Evolutionary conservation across 2,113 vertebrate species (phyloP).

Genomic region (Trochalopteron elliotii): DNA sequence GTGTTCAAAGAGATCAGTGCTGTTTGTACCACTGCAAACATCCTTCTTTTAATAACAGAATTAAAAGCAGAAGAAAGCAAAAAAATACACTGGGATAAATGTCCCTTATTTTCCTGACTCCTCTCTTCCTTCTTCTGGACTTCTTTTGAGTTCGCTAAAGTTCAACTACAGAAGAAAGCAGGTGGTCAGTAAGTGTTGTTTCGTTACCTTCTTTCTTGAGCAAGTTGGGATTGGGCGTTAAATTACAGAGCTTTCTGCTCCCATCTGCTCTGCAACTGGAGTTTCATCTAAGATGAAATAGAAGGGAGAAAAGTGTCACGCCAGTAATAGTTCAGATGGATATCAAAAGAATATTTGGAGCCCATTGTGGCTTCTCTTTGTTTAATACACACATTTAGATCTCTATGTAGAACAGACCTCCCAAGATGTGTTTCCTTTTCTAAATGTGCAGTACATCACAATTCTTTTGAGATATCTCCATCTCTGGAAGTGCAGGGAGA

Average conservation of each 20-base stretch:
- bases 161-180: background rate
- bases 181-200: background rate
- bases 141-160: background rate
- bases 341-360: background rate
- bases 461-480: background rate
- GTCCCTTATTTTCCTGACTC: background rate
- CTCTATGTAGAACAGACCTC: background rate
- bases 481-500: background rate
- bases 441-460: background rate
- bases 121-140: background rate
- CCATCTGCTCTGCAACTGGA: background rate
- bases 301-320: fast-evolving
- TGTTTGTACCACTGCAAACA: background rate
- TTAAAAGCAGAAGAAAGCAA: background rate
- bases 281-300: background rate
- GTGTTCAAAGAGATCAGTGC: background rate
- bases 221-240: background rate
- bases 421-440: background rate
- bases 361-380: background rate
- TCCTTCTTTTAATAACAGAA: background rate
- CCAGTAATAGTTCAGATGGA: background rate
- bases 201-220: background rate
- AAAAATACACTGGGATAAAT: background rate
- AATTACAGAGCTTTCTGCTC: background rate
- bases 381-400: background rate